phyloP scores from a whole-genome alignment of 2,113 vertebrate species.

The Oenanthe oenanthe region DNA sequence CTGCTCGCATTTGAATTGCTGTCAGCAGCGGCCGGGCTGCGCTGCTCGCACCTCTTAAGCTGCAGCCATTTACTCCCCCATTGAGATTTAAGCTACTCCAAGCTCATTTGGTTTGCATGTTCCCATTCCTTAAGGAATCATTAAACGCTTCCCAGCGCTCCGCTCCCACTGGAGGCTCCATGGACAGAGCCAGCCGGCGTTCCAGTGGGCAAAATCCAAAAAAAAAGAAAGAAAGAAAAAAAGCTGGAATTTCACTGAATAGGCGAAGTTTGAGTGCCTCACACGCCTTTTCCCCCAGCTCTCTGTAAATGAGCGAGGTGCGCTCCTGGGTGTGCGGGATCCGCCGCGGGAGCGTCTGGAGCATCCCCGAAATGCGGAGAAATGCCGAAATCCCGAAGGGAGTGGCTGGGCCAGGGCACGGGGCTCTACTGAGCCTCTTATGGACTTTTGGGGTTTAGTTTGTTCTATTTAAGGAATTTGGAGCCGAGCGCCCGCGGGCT shows the following conservation, averaged over 20 bases:
- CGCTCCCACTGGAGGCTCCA: neutral
- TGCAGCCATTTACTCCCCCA: slow-evolving; percentile 9
- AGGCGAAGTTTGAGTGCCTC: neutral
- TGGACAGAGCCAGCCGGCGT: neutral
- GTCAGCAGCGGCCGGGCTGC: neutral
- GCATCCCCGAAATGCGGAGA: neutral
- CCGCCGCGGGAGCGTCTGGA: accelerated
- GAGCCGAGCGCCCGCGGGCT: accelerated
- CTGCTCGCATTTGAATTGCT: slow-evolving; percentile 8
- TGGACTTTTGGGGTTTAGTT: neutral
- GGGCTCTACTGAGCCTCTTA: accelerated
- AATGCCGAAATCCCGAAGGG: neutral
- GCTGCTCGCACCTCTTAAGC: neutral
- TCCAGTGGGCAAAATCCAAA: neutral
- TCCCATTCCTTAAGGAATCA: neutral
- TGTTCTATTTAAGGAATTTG: neutral
- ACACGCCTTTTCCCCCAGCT: accelerated
- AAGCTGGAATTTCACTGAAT: neutral
- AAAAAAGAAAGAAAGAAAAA: neutral
- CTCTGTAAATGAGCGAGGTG: accelerated
- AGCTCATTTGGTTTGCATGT: slow-evolving; percentile 29
- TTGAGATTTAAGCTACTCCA: neutral
- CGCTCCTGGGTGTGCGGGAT: neutral
- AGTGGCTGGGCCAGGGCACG: neutral
- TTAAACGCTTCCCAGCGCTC: neutral